Evolutionary conservation across 2,797 vertebrate genomes (phyloP).

Genomic region (Kryptolebias ocellatus): DNA sequence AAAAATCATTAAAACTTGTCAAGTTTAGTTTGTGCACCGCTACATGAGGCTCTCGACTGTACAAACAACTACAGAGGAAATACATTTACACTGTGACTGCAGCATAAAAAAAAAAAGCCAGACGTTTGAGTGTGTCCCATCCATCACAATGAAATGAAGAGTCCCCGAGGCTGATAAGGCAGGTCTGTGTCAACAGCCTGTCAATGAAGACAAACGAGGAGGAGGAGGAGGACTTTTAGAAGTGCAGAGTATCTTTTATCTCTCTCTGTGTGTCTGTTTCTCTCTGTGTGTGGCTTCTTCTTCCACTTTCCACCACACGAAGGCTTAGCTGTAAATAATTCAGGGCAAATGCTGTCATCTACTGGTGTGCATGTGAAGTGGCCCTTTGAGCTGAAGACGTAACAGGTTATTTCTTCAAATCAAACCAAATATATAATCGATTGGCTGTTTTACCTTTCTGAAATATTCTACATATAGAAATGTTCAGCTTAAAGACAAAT

Average conservation of each 20-base stretch:
- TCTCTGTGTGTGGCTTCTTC: conserved; percentile 17
- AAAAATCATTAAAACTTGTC: conserved; percentile 36
- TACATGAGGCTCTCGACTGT: conserved; percentile 26
- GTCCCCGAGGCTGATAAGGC: conserved; percentile 64
- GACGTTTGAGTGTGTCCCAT: conserved; percentile 49
- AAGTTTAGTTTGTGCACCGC: conserved; percentile 19
- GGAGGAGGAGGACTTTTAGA: conserved; percentile 40
- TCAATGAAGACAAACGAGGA: conserved; percentile 76
- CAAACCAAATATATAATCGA: too few relatives aligned
- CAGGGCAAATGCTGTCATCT: conserved; percentile 60
- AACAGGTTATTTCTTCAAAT: too few relatives aligned
- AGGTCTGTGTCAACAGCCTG: conserved; percentile 68
- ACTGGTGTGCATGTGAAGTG: conserved; percentile 44
- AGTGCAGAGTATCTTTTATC: conserved; percentile 51
- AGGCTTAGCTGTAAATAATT: conserved; percentile 37
- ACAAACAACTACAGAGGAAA: conserved; percentile 41
- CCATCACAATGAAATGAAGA: conserved; percentile 63
- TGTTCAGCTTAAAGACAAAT: too few relatives aligned
- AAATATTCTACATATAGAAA: too few relatives aligned
- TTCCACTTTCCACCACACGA: conserved; percentile 10
- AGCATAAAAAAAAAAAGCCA: conserved; percentile 39
- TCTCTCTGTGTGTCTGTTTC: conserved; percentile 22
- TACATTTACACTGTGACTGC: conserved; percentile 39
- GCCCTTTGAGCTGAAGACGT: background rate
- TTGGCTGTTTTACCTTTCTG: too few relatives aligned